Evolutionary conservation across 2,888 invertebrate species (phyloP).

Genomic region (Himalopsyche anomala): DNA sequence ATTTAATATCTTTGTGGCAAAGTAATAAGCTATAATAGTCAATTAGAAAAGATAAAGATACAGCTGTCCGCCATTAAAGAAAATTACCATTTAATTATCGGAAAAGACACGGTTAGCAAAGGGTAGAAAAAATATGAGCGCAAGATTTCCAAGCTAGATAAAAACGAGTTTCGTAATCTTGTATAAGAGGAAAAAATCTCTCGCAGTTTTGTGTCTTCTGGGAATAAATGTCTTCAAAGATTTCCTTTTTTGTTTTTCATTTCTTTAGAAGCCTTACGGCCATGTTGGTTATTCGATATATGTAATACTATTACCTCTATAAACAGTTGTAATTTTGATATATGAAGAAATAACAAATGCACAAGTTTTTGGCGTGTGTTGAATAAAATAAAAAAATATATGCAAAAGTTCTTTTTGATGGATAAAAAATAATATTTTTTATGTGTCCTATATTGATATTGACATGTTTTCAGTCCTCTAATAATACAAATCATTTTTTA

Average conservation of each 20-base stretch:
- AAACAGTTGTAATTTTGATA: too few relatives aligned
- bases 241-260: neutral
- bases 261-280: neutral
- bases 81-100: constrained; percentile 6
- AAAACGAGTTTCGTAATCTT: neutral
- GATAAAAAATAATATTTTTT: too few relatives aligned
- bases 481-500: too few relatives aligned
- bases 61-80: neutral
- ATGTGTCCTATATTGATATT: too few relatives aligned
- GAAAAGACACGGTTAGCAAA: neutral
- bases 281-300: neutral
- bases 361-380: too few relatives aligned
- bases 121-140: neutral
- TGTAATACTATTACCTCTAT: neutral
- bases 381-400: too few relatives aligned
- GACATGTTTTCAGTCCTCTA: too few relatives aligned
- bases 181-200: neutral
- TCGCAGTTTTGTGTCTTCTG: neutral
- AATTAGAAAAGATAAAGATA: neutral
- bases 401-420: too few relatives aligned
- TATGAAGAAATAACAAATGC: too few relatives aligned
- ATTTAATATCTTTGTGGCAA: too few relatives aligned
- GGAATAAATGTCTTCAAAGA: neutral
- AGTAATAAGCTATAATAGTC: neutral
- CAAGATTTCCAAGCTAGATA: neutral